A percentile compares a stretch with the other conserved stretches of the same genome.
These are phyloP conservation scores for Raja brachyura DNA, from an alignment of 2,113 vertebrate genomes.

Conservation along the genomic window DNA sequence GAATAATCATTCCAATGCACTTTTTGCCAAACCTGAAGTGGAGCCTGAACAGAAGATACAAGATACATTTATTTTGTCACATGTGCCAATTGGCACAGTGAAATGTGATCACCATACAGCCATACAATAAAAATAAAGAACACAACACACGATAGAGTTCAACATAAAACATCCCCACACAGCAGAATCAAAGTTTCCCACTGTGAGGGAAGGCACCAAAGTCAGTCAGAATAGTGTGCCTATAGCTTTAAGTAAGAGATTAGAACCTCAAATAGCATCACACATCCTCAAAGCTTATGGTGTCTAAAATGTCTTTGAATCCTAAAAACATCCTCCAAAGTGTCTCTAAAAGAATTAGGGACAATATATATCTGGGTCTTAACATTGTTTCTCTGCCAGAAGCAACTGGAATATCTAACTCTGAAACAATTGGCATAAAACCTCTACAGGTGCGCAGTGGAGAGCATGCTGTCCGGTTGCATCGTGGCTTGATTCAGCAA, in stretches of 20 bases:
- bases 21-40: conserved; percentile 48
- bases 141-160: too few species aligned
- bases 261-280: neutral
- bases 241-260: neutral
- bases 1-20: conserved; percentile 67
- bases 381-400: neutral
- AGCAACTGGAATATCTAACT: neutral
- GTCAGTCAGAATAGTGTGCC: conserved; percentile 45
- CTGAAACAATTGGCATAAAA: too few species aligned
- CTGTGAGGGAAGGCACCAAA: too few species aligned
- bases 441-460: too few species aligned
- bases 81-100: too few species aligned
- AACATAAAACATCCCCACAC: too few species aligned
- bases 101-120: too few species aligned
- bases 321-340: conserved; percentile 49
- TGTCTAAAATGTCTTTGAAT: conserved; percentile 63
- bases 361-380: conserved; percentile 83
- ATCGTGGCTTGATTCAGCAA: too few species aligned
- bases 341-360: conserved; percentile 74
- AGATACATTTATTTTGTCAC: too few species aligned
- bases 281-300: conserved; percentile 35
- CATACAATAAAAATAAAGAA: too few species aligned
- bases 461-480: too few species aligned
- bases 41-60: neutral
- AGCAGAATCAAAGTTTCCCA: too few species aligned